phyloP scores from a whole-genome alignment of 1,140 invertebrate species.

The Temnothorax curvispinosus region DNA sequence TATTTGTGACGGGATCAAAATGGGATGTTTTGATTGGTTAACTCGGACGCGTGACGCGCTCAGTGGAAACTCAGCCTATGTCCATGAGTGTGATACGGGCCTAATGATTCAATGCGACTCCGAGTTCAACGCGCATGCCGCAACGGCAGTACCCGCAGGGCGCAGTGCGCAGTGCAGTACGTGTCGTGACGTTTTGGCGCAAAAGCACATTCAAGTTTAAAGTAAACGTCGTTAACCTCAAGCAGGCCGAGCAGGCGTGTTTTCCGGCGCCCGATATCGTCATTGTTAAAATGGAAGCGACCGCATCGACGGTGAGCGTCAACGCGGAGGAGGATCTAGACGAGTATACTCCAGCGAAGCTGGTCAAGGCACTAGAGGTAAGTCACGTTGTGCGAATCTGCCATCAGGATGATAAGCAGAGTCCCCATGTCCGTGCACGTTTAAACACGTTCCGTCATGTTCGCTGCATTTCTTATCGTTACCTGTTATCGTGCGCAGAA shows the following conservation, averaged over 20 bases:
- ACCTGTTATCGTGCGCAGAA: conserved; percentile 85
- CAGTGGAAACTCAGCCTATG: no score
- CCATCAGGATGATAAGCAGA: no score
- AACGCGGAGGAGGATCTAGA: conserved; percentile 77
- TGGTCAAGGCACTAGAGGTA: conserved; percentile 81
- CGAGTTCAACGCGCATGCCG: not conserved
- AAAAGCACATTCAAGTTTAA: conserved; percentile 4
- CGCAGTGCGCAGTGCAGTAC: no score
- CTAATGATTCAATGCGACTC: no score
- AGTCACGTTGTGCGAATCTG: conserved; percentile 8
- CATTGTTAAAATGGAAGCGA: conserved; percentile 34
- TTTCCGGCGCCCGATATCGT: not conserved
- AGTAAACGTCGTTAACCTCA: not conserved
- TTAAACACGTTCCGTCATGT: not conserved
- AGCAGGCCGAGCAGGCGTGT: no score
- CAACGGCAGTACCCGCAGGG: no score
- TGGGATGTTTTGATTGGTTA: no score
- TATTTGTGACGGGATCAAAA: no score
- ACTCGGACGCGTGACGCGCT: no score
- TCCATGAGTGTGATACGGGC: no score
- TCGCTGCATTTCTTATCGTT: not conserved
- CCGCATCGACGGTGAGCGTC: conserved; percentile 69
- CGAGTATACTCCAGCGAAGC: conserved; percentile 76
- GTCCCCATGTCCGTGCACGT: not conserved
- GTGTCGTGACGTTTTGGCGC: conserved; percentile 29